Evolutionary conservation across 2,797 vertebrate species (phyloP), one percentile per base, ranked within the genome.

Genomic region (Rhyacichthys aspro): DNA sequence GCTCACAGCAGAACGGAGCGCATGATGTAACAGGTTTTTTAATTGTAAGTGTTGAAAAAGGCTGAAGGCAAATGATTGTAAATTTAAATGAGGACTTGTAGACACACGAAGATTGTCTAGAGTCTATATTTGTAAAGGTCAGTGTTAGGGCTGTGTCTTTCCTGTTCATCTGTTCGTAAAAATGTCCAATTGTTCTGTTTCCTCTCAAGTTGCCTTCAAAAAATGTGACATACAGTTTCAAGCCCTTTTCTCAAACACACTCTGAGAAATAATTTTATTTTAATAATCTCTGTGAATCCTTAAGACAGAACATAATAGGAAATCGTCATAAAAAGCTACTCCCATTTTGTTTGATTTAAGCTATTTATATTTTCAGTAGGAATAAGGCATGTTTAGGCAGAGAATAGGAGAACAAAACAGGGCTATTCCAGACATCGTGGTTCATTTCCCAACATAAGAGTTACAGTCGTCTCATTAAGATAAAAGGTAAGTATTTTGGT

Each of bases 131-230:
- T 70, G 44, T 32, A 41, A 67, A 70, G 59, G 16, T n/a, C 39
- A 67, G n/a, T 70, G 47, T 65, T 19, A 36, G 58, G 54, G 12
- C 32, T 8, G 17, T 2, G n/a, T 11, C 41, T 57, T 85, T 78
- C 68, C 67, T 44, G 54, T 36, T 19, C 11, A 12, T 46, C 65
- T 57, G 57, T 52, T 54, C 64, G 18, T 48, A 33, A 48, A 4
- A 67, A 69, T 17, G 28, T 53, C 15, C 43, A 11, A 82, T 82
- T 85, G 84, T 83, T 78, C 52, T 2, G 56, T 46, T 86, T 81
- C 72, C 78, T 66, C 32, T 16, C 64, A 14, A 3, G 63, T 67
- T 78, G 84, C 72, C 78, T 12, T 11, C 23, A 57, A 49, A 67
- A 34, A 43, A 73, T 74, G 23, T 28, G 23, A 6, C 23, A 28